Evolutionary conservation across 2,113 vertebrate genomes (phyloP).

Genomic region (Cheilinus undulatus): DNA sequence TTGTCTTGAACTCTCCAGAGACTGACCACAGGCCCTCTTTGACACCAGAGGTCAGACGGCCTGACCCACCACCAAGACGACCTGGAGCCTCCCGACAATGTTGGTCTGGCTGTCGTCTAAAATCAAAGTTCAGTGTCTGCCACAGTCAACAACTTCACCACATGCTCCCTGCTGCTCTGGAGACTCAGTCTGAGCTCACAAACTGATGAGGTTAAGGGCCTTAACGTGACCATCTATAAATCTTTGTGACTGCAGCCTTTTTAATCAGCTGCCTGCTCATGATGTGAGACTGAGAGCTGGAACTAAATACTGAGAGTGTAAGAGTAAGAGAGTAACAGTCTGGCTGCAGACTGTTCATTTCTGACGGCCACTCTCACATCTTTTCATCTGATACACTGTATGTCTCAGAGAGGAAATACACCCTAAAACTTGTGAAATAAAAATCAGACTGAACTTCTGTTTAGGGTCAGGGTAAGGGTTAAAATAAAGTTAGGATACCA

Average conservation of each 20-base stretch:
- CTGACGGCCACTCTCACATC: too few species aligned
- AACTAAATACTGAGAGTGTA: slow-evolving; percentile 16
- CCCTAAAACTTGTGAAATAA: too few species aligned
- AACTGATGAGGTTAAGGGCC: slow-evolving; percentile 60
- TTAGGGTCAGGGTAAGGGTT: too few species aligned
- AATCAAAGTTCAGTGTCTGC: slow-evolving; percentile 51
- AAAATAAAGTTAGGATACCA: too few species aligned
- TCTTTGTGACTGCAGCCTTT: slow-evolving; percentile 22
- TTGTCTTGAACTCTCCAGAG: slow-evolving; percentile 10
- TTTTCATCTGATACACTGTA: too few species aligned
- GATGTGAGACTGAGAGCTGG: slow-evolving; percentile 31
- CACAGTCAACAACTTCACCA: slow-evolving; percentile 68
- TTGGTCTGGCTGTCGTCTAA: slow-evolving; percentile 65
- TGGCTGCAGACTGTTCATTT: too few species aligned
- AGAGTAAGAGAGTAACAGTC: too few species aligned
- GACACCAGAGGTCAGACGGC: slow-evolving; percentile 46
- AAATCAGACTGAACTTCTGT: too few species aligned
- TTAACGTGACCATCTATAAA: slow-evolving; percentile 55
- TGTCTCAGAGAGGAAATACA: too few species aligned
- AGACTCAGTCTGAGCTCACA: slow-evolving; percentile 67
- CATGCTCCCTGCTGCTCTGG: slow-evolving; percentile 61
- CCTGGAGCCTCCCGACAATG: slow-evolving; percentile 57
- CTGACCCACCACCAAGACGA: slow-evolving; percentile 55
- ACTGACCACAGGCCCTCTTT: slow-evolving; percentile 34
- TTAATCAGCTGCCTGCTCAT: slow-evolving; percentile 23